phyloP scores from a whole-genome alignment of 53 echinoderm and acorn worm genomes.

The Patiria pectinifera region DNA sequence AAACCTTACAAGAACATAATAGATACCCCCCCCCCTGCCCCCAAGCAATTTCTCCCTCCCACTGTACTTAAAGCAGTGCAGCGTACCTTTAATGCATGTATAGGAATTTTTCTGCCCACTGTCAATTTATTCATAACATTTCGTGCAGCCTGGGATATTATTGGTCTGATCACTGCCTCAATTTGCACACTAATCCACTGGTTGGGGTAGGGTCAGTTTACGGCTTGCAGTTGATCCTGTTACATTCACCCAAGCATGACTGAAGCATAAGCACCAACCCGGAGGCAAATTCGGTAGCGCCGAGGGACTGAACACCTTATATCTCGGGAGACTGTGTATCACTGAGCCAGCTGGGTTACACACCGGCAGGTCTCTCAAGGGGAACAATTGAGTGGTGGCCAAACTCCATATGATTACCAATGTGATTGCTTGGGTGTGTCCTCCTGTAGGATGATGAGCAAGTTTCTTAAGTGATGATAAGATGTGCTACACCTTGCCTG shows the following conservation, averaged over 20 bases:
- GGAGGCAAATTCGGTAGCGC: constrained; percentile 4
- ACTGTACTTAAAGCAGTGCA: neutral
- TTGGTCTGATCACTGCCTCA: constrained; percentile 24
- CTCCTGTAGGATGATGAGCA: neutral
- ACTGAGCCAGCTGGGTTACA: constrained; percentile 15
- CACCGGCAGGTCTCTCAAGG: neutral
- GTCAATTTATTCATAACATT: constrained; percentile 43
- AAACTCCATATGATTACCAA: neutral
- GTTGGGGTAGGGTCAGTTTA: constrained; percentile 28
- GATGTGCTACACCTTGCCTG: neutral
- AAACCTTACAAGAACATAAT: neutral
- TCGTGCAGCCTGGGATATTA: constrained; percentile 20
- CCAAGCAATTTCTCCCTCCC: neutral
- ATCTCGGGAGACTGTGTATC: constrained; percentile 15
- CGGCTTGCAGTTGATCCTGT: constrained; percentile 36
- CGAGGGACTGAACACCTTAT: neutral
- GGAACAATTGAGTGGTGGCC: neutral
- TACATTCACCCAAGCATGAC: constrained; percentile 1
- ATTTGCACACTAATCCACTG: constrained; percentile 27
- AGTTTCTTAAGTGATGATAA: neutral
- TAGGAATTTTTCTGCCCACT: constrained; percentile 37
- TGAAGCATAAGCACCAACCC: neutral
- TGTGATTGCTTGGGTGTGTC: neutral
- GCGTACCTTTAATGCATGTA: constrained; percentile 13
- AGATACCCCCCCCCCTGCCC: neutral